phyloP scores from a whole-genome alignment of 2,888 invertebrate genomes.

The Drosophila niveifrons region DNA sequence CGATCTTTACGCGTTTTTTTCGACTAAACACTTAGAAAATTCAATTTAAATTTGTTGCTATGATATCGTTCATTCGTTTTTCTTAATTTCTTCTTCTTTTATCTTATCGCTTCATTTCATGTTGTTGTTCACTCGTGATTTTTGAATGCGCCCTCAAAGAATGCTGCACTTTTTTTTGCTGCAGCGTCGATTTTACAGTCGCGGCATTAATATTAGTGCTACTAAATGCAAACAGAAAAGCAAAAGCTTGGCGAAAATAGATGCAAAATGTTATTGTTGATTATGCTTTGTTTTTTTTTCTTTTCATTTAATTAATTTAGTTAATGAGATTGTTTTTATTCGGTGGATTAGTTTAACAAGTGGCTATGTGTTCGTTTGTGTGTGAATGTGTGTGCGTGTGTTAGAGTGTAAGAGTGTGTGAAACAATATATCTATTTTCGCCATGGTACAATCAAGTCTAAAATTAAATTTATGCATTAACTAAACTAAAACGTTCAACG shows the following conservation, averaged over 20 bases:
- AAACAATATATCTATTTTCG: slow-evolving; percentile 66
- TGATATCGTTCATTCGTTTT: slow-evolving; percentile 33
- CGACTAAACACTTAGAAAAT: slow-evolving; percentile 78
- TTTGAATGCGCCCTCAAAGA: slow-evolving; percentile 46
- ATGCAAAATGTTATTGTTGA: slow-evolving; percentile 36
- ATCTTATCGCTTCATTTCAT: not conserved
- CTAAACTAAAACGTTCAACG: slow-evolving; percentile 75
- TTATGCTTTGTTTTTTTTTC: slow-evolving; percentile 36
- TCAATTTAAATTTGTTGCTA: slow-evolving; percentile 74
- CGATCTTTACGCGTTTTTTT: slow-evolving; percentile 46
- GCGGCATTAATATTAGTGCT: slow-evolving; percentile 63
- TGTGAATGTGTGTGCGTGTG: slow-evolving; percentile 35
- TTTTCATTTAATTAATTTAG: slow-evolving; percentile 61
- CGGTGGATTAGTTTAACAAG: slow-evolving; percentile 82
- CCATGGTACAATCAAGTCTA: slow-evolving; percentile 52
- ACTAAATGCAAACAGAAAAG: slow-evolving; percentile 53
- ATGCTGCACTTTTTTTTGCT: slow-evolving; percentile 52
- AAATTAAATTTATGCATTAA: slow-evolving; percentile 68
- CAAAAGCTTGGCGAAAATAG: slow-evolving; percentile 68
- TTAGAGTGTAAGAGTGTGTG: slow-evolving; percentile 7
- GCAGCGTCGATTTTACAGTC: slow-evolving; percentile 59
- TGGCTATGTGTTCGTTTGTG: slow-evolving; percentile 59
- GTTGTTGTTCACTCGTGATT: slow-evolving; percentile 3
- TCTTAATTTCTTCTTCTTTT: slow-evolving; percentile 19
- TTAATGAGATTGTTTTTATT: slow-evolving; percentile 79